A percentile compares a stretch with the other conserved stretches of the same genome.
Conservation (phyloP, 2,797 vertebrate genomes). For the Pseudopleuronectes americanus region DNA sequence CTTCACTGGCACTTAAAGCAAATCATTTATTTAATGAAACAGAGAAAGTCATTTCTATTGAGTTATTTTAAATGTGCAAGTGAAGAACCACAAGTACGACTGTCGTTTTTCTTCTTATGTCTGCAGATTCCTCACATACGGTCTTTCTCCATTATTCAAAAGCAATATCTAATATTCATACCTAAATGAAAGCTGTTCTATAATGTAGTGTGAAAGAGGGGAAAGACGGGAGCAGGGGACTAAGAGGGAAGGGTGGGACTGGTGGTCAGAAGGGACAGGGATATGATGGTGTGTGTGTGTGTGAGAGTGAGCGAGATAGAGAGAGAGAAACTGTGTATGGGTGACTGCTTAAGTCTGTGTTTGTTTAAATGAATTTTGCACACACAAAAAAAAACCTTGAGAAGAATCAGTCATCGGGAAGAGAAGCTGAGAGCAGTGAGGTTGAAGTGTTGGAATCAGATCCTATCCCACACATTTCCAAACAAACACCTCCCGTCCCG, state of each 20-base stretch:
- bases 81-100: slow-evolving; percentile 52
- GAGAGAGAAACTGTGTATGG: background rate
- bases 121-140: slow-evolving; percentile 73
- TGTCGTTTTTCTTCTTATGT: slow-evolving; percentile 64
- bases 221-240: slow-evolving; percentile 55
- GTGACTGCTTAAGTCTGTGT: slow-evolving; percentile 24
- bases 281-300: slow-evolving; percentile 6
- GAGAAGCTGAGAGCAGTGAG: background rate
- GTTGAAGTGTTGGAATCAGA: background rate
- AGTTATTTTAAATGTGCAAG: slow-evolving; percentile 69
- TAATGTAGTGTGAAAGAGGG: slow-evolving; percentile 78
- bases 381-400: background rate
- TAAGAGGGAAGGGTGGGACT: slow-evolving; percentile 37
- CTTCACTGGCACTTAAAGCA: slow-evolving; percentile 65
- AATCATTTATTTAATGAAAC: slow-evolving; percentile 79
- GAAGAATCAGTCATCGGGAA: background rate
- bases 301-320: background rate
- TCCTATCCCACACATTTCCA: background rate
- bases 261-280: slow-evolving; percentile 29
- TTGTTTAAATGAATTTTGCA: slow-evolving; percentile 19
- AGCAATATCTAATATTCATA: slow-evolving; percentile 82
- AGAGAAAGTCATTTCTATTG: slow-evolving; percentile 76
- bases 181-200: slow-evolving; percentile 81
- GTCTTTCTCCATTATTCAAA: slow-evolving; percentile 77
- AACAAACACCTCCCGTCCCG: slow-evolving; percentile 8